Percentiles rank a stretch among this genome's conserved stretches.
These are phyloP conservation scores for Odiellus spinosus DNA, from an alignment of 2,888 invertebrate species.

Conservation along the genomic window DNA sequence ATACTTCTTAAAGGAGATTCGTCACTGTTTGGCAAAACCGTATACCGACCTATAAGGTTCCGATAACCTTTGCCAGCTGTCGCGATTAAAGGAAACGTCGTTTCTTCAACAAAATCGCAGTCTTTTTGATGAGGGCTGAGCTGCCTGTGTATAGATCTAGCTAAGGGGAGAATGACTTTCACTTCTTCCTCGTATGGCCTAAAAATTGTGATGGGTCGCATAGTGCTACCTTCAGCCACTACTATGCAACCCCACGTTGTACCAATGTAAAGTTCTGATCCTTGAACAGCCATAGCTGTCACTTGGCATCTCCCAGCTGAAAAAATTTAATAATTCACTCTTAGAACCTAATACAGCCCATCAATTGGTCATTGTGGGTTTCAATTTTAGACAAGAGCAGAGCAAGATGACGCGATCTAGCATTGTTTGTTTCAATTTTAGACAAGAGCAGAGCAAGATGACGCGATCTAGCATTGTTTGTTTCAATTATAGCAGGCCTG, in stretches of 20 bases:
- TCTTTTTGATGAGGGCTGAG: not conserved
- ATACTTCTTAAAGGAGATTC: slow-evolving; percentile 31
- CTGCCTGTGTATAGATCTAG: slow-evolving; percentile 3
- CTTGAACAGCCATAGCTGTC: slow-evolving; percentile 48
- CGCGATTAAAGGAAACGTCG: slow-evolving; percentile 37
- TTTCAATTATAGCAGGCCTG: too few relatives aligned
- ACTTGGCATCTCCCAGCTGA: slow-evolving; percentile 40
- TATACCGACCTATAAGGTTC: slow-evolving; percentile 40
- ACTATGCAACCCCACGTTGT: slow-evolving; percentile 91
- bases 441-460: too few relatives aligned
- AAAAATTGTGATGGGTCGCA: slow-evolving; percentile 80
- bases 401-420: too few relatives aligned
- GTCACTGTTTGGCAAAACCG: slow-evolving; percentile 14
- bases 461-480: too few relatives aligned
- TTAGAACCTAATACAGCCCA: too few relatives aligned
- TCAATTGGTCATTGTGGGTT: too few relatives aligned
- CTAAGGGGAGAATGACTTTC: slow-evolving; percentile 30
- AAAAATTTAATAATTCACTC: too few relatives aligned
- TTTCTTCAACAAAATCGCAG: not conserved
- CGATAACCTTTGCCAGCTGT: slow-evolving; percentile 73
- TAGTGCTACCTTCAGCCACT: slow-evolving; percentile 60
- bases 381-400: too few relatives aligned
- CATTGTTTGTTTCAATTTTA: too few relatives aligned
- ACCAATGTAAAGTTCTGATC: slow-evolving; percentile 65
- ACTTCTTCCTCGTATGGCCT: slow-evolving; percentile 75